Conservation (phyloP, 2,113 vertebrate species). For the Empidonax alnorum region DNA sequence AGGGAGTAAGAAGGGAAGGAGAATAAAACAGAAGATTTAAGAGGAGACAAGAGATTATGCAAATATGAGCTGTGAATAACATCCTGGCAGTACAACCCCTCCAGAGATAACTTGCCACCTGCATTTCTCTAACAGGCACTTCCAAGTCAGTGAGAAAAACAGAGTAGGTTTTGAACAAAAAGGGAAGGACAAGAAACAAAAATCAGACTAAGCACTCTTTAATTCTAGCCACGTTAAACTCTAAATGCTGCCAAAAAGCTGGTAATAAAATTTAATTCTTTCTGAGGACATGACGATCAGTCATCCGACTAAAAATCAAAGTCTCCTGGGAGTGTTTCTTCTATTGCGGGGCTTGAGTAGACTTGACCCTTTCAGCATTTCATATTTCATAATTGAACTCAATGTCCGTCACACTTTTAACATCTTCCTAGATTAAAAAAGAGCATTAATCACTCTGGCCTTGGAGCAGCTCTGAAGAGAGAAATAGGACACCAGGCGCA, state of each 20-base stretch:
- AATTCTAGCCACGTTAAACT: conserved; percentile 51
- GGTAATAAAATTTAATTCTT: conserved; percentile 64
- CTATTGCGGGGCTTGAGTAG: neutral
- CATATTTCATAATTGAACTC: conserved; percentile 65
- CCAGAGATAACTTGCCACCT: conserved; percentile 57
- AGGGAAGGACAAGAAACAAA: neutral
- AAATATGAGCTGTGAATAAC: conserved; percentile 79
- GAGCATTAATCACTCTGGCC: conserved; percentile 19
- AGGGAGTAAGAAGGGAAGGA: conserved; percentile 30
- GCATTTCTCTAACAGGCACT: conserved; percentile 22
- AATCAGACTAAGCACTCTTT: conserved; percentile 7
- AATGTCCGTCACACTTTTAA: conserved; percentile 49
- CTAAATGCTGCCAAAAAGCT: conserved; percentile 45
- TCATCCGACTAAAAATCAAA: conserved; percentile 43
- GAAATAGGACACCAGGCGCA: neutral
- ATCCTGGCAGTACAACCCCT: conserved; percentile 52
- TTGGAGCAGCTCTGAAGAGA: neutral
- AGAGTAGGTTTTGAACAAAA: conserved; percentile 25
- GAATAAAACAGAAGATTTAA: conserved; percentile 46
- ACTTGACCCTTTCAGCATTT: conserved; percentile 59
- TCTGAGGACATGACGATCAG: conserved; percentile 50
- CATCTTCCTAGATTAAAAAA: conserved; percentile 47
- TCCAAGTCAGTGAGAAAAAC: conserved; percentile 17
- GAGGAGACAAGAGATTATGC: conserved; percentile 82
- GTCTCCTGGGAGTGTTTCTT: conserved; percentile 50